These are phyloP conservation scores for Perizoma affinitatum DNA, from an alignment of 2,888 invertebrate genomes.

Conservation along the genomic window DNA sequence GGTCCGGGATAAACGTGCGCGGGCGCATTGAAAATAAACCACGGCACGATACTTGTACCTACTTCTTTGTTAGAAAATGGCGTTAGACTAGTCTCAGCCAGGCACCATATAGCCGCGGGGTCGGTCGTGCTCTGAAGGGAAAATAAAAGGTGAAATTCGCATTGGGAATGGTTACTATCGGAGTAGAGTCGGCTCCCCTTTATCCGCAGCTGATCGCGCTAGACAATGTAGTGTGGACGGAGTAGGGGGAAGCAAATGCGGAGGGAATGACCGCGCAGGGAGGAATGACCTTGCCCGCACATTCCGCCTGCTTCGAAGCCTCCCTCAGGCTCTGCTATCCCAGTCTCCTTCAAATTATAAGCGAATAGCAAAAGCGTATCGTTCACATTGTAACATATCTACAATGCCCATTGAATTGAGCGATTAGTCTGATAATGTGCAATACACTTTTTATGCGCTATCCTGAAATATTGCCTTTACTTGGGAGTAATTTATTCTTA, in stretches of 20 bases:
- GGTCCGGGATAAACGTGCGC: constrained; percentile 60
- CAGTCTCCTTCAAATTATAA: constrained; percentile 60
- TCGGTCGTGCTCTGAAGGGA: constrained; percentile 65
- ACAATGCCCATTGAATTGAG: constrained; percentile 48
- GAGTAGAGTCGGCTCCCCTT: constrained; percentile 71
- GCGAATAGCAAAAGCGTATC: constrained; percentile 44
- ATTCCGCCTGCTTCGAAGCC: constrained; percentile 75
- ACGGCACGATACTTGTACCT: constrained; percentile 54
- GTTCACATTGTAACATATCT: constrained; percentile 45
- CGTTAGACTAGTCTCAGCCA: constrained; percentile 59
- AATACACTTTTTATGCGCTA: constrained; percentile 28
- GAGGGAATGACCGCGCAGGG: constrained; percentile 81
- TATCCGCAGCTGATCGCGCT: constrained; percentile 79
- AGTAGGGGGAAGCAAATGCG: constrained; percentile 50
- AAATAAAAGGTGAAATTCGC: constrained; percentile 74
- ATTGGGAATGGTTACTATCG: constrained; percentile 76
- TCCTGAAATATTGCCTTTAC: constrained; percentile 26
- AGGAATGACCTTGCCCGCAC: constrained; percentile 83
- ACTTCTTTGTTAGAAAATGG: constrained; percentile 73
- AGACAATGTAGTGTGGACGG: constrained; percentile 72
- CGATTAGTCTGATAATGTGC: constrained; percentile 38
- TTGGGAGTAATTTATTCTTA: constrained; percentile 17
- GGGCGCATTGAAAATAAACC: constrained; percentile 71
- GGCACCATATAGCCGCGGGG: constrained; percentile 60
- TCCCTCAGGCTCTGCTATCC: constrained; percentile 66